Evolutionary conservation across 2,888 invertebrate genomes (phyloP), one percentile per base, ranked within the genome.

Genomic region (Phoenoteleia sp.): DNA sequence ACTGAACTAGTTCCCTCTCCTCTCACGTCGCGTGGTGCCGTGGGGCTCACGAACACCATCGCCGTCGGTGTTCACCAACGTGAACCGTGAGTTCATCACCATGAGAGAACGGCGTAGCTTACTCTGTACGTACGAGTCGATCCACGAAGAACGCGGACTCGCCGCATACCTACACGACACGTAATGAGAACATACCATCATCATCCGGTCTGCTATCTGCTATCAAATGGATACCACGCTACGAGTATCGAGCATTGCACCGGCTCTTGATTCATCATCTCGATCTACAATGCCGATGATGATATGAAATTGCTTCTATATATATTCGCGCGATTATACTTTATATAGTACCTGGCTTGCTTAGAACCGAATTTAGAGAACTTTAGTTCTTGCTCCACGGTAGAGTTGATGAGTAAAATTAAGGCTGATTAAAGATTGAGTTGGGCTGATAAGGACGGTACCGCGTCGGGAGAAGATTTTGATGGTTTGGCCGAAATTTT

Each of bases 161-260:
- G 85, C 87, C 90, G 92, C 93, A 93, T 93, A 92, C 93, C 93
- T 91, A 91, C 93, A 92, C 92, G 92, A 91, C 92, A 91, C 92
- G 93, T 93, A 93, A 93, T 93, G 93, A 93, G 93, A 93, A 93
- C 93, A 92, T 92, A 93, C 91, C 92, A 91, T 91, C 91, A 90
- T 90, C 90, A 90, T 90, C 89, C 91, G 90, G 91, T 88, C 91
- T 90, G 89, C 91, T 90, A 90, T 91, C 91, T 91, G 88, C 89
- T 91, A 91, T 92, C 92, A 91, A 91, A 90, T 91, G 90, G 90
- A 91, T 91, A 91, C 91, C 91, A 89, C 86, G 84, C 87, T 71
- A 67, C 36, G 79, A 81, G 83, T 82, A 87, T 83, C 74, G 79
- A 87, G 79, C 81, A 86, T 79, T 85, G 85, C 86, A 69, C 85